Percentiles rank a stretch among this genome's conserved stretches.
These are phyloP conservation scores for Battus philenor DNA, from an alignment of 1,140 invertebrate species.

Conservation along the genomic window DNA sequence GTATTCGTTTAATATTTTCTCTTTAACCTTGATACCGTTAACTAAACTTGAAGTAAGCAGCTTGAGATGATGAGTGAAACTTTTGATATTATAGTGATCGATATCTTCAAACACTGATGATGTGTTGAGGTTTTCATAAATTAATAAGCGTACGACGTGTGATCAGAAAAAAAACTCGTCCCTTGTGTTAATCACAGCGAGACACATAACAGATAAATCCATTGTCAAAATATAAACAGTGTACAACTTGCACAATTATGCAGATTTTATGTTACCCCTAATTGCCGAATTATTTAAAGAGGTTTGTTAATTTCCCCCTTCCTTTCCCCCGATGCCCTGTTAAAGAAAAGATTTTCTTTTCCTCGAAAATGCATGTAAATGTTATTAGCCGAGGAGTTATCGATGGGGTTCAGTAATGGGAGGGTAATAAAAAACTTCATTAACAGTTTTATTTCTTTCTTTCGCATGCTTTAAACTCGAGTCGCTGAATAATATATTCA, in stretches of 20 bases:
- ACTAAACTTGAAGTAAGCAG: too few species aligned
- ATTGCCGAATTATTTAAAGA: conserved; percentile 74
- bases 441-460: conserved; percentile 24
- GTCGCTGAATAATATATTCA: conserved; percentile 13
- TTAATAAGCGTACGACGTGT: too few species aligned
- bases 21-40: too few species aligned
- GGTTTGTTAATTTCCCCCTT: conserved; percentile 59
- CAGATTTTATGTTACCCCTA: conserved; percentile 73
- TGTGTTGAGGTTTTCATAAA: too few species aligned
- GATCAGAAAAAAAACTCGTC: too few species aligned
- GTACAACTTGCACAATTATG: conserved; percentile 72
- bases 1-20: too few species aligned
- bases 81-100: too few species aligned
- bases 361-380: conserved; percentile 66
- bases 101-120: too few species aligned
- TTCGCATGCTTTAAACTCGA: conserved; percentile 12
- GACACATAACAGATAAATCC: conserved; percentile 43
- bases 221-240: conserved; percentile 67
- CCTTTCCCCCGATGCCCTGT: conserved; percentile 34
- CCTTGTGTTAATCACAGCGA: neutral
- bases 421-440: conserved; percentile 36
- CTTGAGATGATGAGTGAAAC: too few species aligned
- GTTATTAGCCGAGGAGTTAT: conserved; percentile 55
- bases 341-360: conserved; percentile 51
- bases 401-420: conserved; percentile 48